Evolutionary conservation across 2,888 invertebrate species (phyloP).

Genomic region (Ypsolopha scabrella): DNA sequence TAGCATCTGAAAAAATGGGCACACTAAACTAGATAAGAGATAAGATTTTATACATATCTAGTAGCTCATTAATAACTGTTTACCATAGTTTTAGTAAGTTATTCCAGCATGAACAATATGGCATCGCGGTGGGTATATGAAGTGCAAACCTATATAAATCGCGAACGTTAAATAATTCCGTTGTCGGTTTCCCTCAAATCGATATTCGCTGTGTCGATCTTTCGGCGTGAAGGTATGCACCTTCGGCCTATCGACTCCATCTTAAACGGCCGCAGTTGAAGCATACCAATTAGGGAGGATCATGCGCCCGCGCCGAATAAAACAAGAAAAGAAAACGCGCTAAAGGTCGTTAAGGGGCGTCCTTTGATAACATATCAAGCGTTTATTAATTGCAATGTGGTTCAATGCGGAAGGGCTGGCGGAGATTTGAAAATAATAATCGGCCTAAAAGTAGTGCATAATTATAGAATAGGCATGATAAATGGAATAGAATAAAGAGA

Average conservation of each 20-base stretch:
- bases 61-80: no score
- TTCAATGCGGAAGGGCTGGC: neutral
- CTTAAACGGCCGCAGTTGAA: slow-evolving; percentile 36
- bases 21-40: no score
- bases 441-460: neutral
- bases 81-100: no score
- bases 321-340: slow-evolving; percentile 3
- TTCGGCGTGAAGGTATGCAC: slow-evolving; percentile 48
- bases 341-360: slow-evolving; percentile 2
- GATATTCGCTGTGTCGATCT: neutral
- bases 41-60: no score
- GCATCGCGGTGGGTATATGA: no score
- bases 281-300: slow-evolving; percentile 39
- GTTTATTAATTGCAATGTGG: neutral
- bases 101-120: no score
- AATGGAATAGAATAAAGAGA: no score
- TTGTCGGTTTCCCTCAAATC: neutral
- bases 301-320: slow-evolving; percentile 7
- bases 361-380: neutral
- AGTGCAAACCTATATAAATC: no score
- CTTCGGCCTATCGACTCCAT: slow-evolving; percentile 39
- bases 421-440: neutral
- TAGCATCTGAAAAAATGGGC: no score
- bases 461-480: no score
- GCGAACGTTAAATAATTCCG: neutral